Evolutionary conservation across 2,888 invertebrate species (phyloP).

Genomic region (Rambutsinella grinnellia): DNA sequence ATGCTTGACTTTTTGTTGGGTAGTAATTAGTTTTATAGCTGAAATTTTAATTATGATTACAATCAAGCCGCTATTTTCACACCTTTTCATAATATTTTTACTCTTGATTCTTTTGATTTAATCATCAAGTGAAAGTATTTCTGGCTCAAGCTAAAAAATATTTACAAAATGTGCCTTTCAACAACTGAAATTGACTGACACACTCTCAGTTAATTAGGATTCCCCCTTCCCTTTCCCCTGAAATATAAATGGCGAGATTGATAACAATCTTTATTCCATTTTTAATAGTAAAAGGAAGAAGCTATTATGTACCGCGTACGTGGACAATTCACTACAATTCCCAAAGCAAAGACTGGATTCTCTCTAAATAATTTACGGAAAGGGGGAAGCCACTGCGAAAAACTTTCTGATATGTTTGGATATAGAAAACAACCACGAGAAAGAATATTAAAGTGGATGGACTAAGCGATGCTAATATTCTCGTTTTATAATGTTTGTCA

Average conservation of each 20-base stretch:
- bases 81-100: too few relatives aligned
- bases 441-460: neutral
- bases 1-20: too few relatives aligned
- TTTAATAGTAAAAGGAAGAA: neutral
- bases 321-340: neutral
- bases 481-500: too few relatives aligned
- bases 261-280: neutral
- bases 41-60: too few relatives aligned
- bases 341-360: neutral
- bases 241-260: too few relatives aligned
- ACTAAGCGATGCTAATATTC: neutral
- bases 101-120: too few relatives aligned
- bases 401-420: neutral
- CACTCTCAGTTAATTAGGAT: neutral
- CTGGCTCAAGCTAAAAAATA: too few relatives aligned
- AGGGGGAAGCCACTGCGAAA: too few relatives aligned
- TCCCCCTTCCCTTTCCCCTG: neutral
- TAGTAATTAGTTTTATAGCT: too few relatives aligned
- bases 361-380: neutral
- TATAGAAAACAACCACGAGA: neutral
- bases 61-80: too few relatives aligned
- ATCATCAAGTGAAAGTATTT: too few relatives aligned
- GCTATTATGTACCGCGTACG: neutral
- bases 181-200: neutral
- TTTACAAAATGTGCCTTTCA: too few relatives aligned